phyloP scores from a whole-genome alignment of 2,113 vertebrate species.

The Corvus moneduloides region DNA sequence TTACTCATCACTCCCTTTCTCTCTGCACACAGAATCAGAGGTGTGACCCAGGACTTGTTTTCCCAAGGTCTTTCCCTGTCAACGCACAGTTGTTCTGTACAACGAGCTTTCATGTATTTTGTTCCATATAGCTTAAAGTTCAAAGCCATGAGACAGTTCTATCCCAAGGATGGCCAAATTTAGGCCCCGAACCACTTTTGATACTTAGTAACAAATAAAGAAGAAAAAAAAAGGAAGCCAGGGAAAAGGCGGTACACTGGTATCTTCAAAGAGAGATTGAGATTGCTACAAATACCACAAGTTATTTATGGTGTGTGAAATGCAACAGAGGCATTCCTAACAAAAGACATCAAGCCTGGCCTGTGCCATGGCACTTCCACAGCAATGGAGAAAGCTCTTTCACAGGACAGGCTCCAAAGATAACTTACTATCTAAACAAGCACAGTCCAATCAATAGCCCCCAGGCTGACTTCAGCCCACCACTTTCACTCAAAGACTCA shows the following conservation, averaged over 20 bases:
- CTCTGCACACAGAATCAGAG: neutral
- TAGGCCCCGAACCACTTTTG: neutral
- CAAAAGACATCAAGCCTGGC: neutral
- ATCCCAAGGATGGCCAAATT: neutral
- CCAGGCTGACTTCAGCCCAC: neutral
- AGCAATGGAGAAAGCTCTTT: neutral
- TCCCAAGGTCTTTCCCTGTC: neutral
- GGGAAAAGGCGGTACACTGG: neutral
- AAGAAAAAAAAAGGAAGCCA: neutral
- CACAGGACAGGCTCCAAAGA: neutral
- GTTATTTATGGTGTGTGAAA: neutral
- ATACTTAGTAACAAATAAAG: neutral
- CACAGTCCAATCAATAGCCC: neutral
- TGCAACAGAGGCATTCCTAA: neutral
- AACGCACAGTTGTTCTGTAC: rapidly evolving
- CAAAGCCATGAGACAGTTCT: neutral
- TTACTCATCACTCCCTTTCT: conserved; percentile 21
- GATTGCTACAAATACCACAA: neutral
- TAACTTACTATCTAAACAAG: neutral
- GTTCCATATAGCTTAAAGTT: neutral
- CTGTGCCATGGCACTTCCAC: neutral
- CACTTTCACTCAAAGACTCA: neutral
- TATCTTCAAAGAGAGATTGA: neutral
- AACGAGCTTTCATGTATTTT: neutral
- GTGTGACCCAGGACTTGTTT: neutral